Evolutionary conservation across 2,888 invertebrate genomes (phyloP).

Genomic region (Heliconius ismenius): DNA sequence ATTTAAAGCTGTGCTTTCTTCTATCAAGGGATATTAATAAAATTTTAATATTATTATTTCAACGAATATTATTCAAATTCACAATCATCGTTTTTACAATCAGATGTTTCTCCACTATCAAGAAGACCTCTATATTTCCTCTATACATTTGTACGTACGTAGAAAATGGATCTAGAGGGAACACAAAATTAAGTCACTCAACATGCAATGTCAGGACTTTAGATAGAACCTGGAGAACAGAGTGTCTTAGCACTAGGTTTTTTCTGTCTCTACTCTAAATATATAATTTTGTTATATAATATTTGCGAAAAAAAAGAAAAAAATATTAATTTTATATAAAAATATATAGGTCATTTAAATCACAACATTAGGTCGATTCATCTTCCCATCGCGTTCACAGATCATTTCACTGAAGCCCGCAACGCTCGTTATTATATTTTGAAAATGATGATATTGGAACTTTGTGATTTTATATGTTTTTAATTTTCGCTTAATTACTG

Average conservation of each 20-base stretch:
- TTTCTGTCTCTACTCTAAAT: too few relatives aligned
- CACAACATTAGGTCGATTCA: not conserved
- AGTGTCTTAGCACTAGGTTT: too few relatives aligned
- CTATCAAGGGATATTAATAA: not conserved
- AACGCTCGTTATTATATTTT: conserved; percentile 9
- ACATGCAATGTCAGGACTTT: not conserved
- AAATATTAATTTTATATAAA: not conserved
- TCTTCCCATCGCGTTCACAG: conserved; percentile 12
- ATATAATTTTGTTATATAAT: not conserved
- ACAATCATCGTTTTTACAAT: too few relatives aligned
- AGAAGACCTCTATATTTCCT: too few relatives aligned
- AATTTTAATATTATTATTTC: too few relatives aligned
- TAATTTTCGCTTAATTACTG: not conserved
- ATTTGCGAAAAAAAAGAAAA: not conserved
- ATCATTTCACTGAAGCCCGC: conserved; percentile 19
- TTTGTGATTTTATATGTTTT: conserved; percentile 8
- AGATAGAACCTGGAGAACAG: too few relatives aligned
- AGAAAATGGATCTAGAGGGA: too few relatives aligned
- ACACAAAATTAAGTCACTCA: not conserved
- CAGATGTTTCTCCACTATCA: too few relatives aligned
- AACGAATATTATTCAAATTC: too few relatives aligned
- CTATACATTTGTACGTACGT: too few relatives aligned
- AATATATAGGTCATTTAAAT: not conserved
- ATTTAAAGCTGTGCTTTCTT: not conserved
- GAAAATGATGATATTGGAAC: conserved; percentile 21